Percentiles rank a stretch among this genome's conserved stretches.
Conservation (phyloP, 2,888 invertebrate species). For the Chirona hameri region DNA sequence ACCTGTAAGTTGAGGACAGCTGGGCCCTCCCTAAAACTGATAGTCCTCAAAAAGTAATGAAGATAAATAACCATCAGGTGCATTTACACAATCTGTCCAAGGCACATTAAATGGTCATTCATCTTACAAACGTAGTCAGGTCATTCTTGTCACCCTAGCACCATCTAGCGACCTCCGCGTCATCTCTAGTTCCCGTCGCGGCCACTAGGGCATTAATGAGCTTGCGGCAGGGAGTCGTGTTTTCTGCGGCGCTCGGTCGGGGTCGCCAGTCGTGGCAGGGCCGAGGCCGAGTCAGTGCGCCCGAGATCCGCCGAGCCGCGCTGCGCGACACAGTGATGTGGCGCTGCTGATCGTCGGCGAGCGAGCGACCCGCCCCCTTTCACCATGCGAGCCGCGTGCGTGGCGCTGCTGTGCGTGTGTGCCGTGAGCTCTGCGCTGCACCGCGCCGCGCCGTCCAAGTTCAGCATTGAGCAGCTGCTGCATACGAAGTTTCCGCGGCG, state of each 20-base stretch:
- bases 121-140: no score
- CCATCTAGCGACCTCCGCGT: not conserved
- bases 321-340: no score
- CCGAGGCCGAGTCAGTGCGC: no score
- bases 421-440: not conserved
- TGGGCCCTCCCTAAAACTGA: no score
- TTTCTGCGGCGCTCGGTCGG: not conserved
- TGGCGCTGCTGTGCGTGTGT: not conserved
- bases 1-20: no score
- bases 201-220: not conserved
- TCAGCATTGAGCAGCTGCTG: constrained; percentile 40
- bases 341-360: no score
- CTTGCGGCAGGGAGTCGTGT: not conserved
- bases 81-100: no score
- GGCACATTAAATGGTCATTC: no score
- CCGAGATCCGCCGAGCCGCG: no score
- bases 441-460: constrained; percentile 35
- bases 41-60: no score
- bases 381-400: not conserved
- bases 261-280: not conserved
- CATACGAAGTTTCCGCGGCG: constrained; percentile 57
- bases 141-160: no score
- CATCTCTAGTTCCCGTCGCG: not conserved
- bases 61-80: no score
- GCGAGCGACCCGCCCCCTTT: not conserved